Evolutionary conservation across 2,113 vertebrate species (phyloP).

Genomic region (Camelus dromedarius): DNA sequence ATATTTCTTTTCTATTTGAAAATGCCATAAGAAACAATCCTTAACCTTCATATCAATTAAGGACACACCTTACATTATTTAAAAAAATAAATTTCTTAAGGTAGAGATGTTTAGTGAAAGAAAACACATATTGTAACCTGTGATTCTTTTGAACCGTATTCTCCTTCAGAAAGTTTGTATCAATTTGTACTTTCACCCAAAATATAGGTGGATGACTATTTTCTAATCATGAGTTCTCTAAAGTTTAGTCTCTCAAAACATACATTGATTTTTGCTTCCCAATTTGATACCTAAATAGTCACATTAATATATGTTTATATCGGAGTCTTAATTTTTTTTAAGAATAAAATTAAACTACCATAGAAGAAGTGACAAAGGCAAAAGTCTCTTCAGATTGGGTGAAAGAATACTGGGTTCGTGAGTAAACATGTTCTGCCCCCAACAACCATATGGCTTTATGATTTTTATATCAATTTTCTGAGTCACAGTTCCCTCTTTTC

Average conservation of each 20-base stretch:
- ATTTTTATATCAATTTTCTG: not conserved
- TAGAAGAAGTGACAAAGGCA: not conserved
- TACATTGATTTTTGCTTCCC: not conserved
- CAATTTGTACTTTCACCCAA: not conserved
- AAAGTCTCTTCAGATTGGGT: not conserved
- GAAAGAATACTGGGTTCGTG: not conserved
- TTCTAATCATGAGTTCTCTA: not conserved
- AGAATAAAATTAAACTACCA: not conserved
- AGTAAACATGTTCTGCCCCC: not conserved
- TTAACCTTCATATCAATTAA: not conserved
- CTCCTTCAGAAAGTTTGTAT: not conserved
- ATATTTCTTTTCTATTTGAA: not conserved
- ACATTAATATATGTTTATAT: not conserved
- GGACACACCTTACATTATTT: slow-evolving; percentile 61
- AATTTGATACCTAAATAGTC: not conserved
- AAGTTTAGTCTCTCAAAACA: not conserved
- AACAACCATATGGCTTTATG: not conserved
- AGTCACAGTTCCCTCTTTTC: not conserved
- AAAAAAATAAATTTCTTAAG: not conserved
- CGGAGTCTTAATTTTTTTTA: not conserved
- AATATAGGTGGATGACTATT: not conserved
- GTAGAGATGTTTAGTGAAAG: not conserved
- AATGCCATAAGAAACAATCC: not conserved
- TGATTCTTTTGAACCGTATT: not conserved
- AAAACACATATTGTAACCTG: not conserved